Evolutionary conservation across 2,888 invertebrate species (phyloP), one percentile per base, ranked within the genome.

Genomic region (Mermis nigrescens): DNA sequence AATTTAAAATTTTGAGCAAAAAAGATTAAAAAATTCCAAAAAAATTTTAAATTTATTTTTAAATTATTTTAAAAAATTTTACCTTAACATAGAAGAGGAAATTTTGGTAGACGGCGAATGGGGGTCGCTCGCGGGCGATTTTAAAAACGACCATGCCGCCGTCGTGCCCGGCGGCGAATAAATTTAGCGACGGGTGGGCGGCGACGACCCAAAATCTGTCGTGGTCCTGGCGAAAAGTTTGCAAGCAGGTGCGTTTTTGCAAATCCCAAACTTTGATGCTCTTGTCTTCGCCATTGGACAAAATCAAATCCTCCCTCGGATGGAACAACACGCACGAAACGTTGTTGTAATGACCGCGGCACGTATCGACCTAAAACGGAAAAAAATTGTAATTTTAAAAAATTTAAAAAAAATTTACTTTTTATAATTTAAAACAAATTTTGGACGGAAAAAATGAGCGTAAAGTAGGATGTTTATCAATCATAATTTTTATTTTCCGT

Each of bases 81-180:
- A 59, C 60, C 74, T 98, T 98, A 1, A 95, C 86, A 69, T 98
- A 98, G 74, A 87, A 95, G 46, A 95, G 79, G 64, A 86, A 77
- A 73, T 95, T 94, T 58, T 86, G 87, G 70, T 90, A 85, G 0
- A 92, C 84, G 2, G 91, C 87, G 72, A 88, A 91, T 0, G 95
- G 92, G 0, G 98, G 98, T 31, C 98, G 79, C 75, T 98, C 98
- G 57, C 95, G 79, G 72, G 94, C 92, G 69, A 94, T 76, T 75
- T 75, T 59, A 46, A 65, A 63, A 58, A 89, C 83, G n/a, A 89
- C 81, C 87, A 89, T 86, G 65, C 95, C 98, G 46, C 85, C 84
- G 77, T 98, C 98, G 75, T 99, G 98, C 0, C 98, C 95, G n/a
- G 95, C 98, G 26, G 95, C 98, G 77, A 99, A 98, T 55, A 99